Evolutionary conservation across 1,140 invertebrate genomes (phyloP).

Genomic region (Drosophila kurseongensis): DNA sequence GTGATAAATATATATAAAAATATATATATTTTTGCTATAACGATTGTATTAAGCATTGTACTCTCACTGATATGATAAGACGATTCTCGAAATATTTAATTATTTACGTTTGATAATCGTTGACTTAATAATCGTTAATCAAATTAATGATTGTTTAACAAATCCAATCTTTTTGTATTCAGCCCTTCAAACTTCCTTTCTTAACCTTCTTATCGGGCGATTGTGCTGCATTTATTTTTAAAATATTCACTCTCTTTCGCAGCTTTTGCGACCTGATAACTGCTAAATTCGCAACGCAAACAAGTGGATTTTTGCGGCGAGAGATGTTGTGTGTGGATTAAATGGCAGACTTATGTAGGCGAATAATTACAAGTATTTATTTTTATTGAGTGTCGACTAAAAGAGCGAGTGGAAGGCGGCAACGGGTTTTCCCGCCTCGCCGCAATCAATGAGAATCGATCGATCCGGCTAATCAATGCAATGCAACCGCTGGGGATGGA

Average conservation of each 20-base stretch:
- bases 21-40: no score
- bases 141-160: no score
- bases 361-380: constrained; percentile 13
- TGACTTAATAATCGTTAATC: no score
- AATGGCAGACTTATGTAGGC: constrained; percentile 6
- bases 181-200: neutral
- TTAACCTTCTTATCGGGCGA: constrained; percentile 5
- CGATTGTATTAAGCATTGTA: no score
- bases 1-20: no score
- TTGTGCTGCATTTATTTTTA: constrained; percentile 10
- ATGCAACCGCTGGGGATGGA: constrained; percentile 13
- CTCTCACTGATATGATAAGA: no score
- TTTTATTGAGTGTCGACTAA: constrained; percentile 8
- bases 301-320: neutral
- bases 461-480: neutral
- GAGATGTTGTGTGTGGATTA: neutral
- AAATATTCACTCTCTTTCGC: constrained; percentile 5
- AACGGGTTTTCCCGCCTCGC: constrained; percentile 50
- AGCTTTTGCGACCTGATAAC: constrained; percentile 31
- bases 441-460: constrained; percentile 32
- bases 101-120: no score
- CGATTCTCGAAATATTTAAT: no score
- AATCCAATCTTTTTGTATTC: neutral
- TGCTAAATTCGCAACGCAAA: constrained; percentile 2
- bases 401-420: constrained; percentile 32